Percentiles rank a stretch among this genome's conserved stretches.
phyloP scores from a whole-genome alignment of 2,797 vertebrate genomes.

The Enoplosus armatus region DNA sequence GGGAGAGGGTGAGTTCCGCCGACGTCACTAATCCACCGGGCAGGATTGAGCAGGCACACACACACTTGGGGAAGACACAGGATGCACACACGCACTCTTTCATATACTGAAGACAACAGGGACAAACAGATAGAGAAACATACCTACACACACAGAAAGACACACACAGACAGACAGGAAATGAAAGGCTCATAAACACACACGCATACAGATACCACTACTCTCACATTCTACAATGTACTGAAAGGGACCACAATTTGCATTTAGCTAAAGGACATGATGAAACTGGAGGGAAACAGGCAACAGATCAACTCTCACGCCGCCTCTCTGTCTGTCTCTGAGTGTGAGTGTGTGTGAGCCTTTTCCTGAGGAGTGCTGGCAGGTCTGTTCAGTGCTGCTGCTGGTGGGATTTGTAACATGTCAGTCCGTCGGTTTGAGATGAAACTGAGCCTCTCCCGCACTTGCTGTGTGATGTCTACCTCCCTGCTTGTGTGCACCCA shows the following conservation, averaged over 20 bases:
- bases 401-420: conserved; percentile 65
- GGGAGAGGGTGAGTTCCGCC: conserved; percentile 76
- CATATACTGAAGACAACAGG: conserved; percentile 29
- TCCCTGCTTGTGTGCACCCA: conserved; percentile 22
- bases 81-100: conserved; percentile 33
- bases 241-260: conserved; percentile 58
- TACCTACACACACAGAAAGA: background rate
- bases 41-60: conserved; percentile 64
- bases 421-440: conserved; percentile 53
- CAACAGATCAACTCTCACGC: conserved; percentile 50
- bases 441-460: conserved; percentile 56
- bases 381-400: conserved; percentile 54
- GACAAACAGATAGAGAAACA: conserved; percentile 12
- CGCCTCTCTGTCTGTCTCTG: conserved; percentile 5
- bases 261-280: conserved; percentile 66
- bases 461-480: conserved; percentile 53
- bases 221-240: conserved; percentile 7
- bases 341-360: conserved; percentile 8
- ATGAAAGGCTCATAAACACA: conserved; percentile 15
- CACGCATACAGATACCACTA: background rate
- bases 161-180: conserved; percentile 14
- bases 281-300: conserved; percentile 71
- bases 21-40: conserved; percentile 84
- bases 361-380: conserved; percentile 49
- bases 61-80: conserved; percentile 41